A percentile compares a stretch with the other conserved stretches of the same genome.
These are phyloP conservation scores for Hermetia illucens DNA, from an alignment of 1,140 invertebrate species.

Conservation along the genomic window DNA sequence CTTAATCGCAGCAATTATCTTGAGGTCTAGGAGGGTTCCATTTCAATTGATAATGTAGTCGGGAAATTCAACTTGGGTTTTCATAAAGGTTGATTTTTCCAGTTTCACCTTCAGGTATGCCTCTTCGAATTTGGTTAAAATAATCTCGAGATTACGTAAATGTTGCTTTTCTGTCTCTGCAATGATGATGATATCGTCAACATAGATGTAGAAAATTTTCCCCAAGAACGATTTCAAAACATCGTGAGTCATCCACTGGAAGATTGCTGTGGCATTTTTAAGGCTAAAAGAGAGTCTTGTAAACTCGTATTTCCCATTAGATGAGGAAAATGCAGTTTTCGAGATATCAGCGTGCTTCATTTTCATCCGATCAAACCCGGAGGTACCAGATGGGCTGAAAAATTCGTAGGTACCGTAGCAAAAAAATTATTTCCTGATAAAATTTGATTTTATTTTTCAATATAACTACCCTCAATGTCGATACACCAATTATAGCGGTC, in stretches of 20 bases:
- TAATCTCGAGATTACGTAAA: slow-evolving; percentile 12
- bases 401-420: slow-evolving; percentile 21
- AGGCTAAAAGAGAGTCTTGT: too few relatives aligned
- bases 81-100: slow-evolving; percentile 23
- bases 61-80: slow-evolving; percentile 29
- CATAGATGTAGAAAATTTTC: too few relatives aligned
- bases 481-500: too few relatives aligned
- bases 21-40: slow-evolving; percentile 31
- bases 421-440: too few relatives aligned
- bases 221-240: too few relatives aligned
- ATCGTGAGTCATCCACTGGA: slow-evolving; percentile 20
- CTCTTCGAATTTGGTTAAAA: slow-evolving; percentile 23
- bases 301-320: too few relatives aligned
- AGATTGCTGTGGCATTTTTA: slow-evolving; percentile 11
- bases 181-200: slow-evolving; percentile 27
- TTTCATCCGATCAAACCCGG: slow-evolving; percentile 34
- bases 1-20: too few relatives aligned
- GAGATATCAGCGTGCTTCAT: slow-evolving; percentile 16
- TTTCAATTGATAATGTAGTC: slow-evolving; percentile 27
- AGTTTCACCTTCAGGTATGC: slow-evolving; percentile 27
- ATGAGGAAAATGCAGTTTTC: slow-evolving; percentile 31
- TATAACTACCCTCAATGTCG: too few relatives aligned
- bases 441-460: too few relatives aligned
- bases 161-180: slow-evolving; percentile 15
- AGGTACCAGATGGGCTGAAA: slow-evolving; percentile 27